Evolutionary conservation across 2,113 vertebrate genomes (phyloP).

Genomic region (Charadrius vociferus): DNA sequence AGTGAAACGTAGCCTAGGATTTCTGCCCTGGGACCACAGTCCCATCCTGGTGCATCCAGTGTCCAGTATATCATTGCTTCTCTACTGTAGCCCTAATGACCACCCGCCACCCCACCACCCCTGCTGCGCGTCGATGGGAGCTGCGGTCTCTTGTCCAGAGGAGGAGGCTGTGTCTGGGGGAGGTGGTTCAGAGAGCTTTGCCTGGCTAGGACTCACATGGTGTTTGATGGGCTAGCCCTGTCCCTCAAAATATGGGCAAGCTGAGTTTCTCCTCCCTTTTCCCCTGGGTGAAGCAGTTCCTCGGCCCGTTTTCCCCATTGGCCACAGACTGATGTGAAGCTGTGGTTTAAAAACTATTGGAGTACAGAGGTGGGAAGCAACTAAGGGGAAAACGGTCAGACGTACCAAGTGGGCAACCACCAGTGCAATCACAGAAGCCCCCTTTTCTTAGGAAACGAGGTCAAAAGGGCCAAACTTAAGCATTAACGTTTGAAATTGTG

Average conservation of each 20-base stretch:
- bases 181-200: not conserved
- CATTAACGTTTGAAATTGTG: no score
- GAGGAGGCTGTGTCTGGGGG: not conserved
- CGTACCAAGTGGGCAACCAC: no score
- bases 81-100: rapidly evolving
- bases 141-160: not conserved
- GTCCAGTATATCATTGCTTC: not conserved
- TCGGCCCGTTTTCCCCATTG: not conserved
- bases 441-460: no score
- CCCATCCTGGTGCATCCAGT: not conserved
- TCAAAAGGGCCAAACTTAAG: no score
- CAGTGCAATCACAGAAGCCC: no score
- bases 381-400: no score
- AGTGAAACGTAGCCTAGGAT: not conserved
- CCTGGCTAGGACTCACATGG: not conserved
- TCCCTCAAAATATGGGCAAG: not conserved
- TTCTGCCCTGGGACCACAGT: not conserved
- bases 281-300: not conserved
- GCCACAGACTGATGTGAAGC: not conserved
- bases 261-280: not conserved
- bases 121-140: rapidly evolving
- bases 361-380: no score
- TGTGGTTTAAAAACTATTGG: no score
- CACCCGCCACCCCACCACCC: rapidly evolving
- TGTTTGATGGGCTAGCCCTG: not conserved